Base-by-base conservation (phyloP, 2,888 invertebrate species). In the Odontocerum albicorne region DNA sequence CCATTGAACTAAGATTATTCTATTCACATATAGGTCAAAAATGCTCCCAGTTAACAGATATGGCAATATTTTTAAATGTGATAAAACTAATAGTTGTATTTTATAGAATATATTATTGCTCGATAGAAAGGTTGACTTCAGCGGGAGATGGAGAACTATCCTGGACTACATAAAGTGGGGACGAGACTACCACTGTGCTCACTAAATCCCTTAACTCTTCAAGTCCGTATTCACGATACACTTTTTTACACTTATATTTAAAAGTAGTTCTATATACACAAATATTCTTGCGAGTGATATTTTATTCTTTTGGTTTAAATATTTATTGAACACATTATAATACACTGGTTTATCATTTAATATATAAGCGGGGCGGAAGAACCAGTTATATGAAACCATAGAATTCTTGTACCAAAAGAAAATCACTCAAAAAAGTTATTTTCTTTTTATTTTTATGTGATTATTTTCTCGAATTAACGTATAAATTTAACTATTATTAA, bases 271-370 rank as follows among this genome's bases (percentile, higher is more conserved):
- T n/a, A n/a, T n/a, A n/a, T n/a, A n/a, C n/a, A n/a, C n/a, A n/a
- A n/a, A n/a, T n/a, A n/a, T 27, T 27, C 27, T 27, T 27, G 27
- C 27, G 27, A n/a, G n/a, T n/a, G n/a, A n/a, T n/a, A n/a, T n/a
- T n/a, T n/a, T n/a, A n/a, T n/a, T n/a, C n/a, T n/a, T 27, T 27
- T 27, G 27, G 27, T 7, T 27, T 27, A 7, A 27, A 7, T 27
- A 44, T 32, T 44, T 54, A 46, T 31, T 54, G 57, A 58, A 58
- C 57, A 54, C 57, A 58, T 55, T 44, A 53, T 49, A 57, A 50
- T 50, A 58, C 57, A 58, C 57, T 58, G 54, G 54, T 51, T 46
- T 33, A 46, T 36, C 33, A 43, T 36, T 38, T 21, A 33, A 40
- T 21, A 46, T 38, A 20, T 27, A 53, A 36, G 38, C 35, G 17